phyloP scores from a whole-genome alignment of 2,113 vertebrate species.

The Aegotheles bennettii region DNA sequence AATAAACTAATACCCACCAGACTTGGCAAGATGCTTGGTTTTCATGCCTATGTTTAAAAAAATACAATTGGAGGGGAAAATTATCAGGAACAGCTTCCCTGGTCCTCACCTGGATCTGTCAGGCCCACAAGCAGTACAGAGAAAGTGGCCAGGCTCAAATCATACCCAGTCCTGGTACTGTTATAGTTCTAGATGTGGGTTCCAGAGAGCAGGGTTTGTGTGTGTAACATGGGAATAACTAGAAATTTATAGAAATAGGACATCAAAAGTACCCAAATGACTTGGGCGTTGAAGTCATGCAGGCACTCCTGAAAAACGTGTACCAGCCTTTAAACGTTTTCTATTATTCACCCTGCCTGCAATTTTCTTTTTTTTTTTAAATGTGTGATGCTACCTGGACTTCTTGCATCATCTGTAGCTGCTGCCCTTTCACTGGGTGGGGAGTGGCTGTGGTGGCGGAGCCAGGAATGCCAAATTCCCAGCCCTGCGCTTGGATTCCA shows the following conservation, averaged over 20 bases:
- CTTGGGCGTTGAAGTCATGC: background rate
- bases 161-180: fast-evolving
- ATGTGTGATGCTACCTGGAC: background rate
- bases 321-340: background rate
- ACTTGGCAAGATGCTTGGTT: background rate
- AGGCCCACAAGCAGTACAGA: background rate
- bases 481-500: background rate
- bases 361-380: background rate
- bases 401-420: background rate
- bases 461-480: background rate
- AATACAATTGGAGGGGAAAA: background rate
- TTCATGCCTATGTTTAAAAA: background rate
- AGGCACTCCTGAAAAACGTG: constrained; percentile 22
- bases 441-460: background rate
- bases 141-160: background rate
- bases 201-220: background rate
- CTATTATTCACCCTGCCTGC: background rate
- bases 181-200: background rate
- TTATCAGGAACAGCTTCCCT: background rate
- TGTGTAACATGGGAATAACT: background rate
- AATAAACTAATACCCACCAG: background rate
- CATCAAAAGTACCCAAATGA: constrained; percentile 35
- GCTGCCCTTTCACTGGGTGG: background rate
- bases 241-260: background rate
- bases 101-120: background rate